phyloP scores from a whole-genome alignment of 2,888 invertebrate genomes.

The Spisula solida region DNA sequence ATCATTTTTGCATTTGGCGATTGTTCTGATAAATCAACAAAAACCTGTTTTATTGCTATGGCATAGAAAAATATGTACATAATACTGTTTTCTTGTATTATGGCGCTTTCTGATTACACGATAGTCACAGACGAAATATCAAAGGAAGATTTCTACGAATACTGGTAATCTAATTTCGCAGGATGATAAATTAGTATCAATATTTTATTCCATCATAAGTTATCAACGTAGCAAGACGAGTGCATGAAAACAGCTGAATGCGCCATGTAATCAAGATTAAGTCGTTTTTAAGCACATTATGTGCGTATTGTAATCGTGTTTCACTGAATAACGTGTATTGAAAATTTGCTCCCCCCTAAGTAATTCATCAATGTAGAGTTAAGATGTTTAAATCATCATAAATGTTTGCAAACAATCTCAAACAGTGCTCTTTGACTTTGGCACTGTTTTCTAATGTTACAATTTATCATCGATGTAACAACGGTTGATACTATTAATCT shows the following conservation, averaged over 20 bases:
- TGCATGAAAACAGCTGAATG: background rate
- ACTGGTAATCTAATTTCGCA: background rate
- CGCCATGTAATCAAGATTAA: background rate
- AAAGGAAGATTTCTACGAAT: background rate
- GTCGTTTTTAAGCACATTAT: background rate
- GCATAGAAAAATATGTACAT: no score
- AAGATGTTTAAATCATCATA: background rate
- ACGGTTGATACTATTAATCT: no score
- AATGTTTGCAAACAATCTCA: background rate
- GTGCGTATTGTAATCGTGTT: background rate
- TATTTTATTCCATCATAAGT: background rate
- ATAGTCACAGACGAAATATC: background rate
- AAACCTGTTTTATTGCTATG: no score
- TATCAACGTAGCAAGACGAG: background rate
- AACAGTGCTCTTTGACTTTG: background rate
- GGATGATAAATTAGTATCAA: background rate
- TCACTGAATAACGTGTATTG: background rate
- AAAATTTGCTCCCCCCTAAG: background rate
- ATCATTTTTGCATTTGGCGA: no score
- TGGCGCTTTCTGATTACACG: background rate
- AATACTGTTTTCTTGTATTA: background rate
- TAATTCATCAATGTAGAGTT: background rate
- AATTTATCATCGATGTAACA: no score
- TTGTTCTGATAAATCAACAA: no score
- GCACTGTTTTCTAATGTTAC: no score